phyloP scores from a whole-genome alignment of 2,888 invertebrate genomes.

The Alloscopus bannaensis region DNA sequence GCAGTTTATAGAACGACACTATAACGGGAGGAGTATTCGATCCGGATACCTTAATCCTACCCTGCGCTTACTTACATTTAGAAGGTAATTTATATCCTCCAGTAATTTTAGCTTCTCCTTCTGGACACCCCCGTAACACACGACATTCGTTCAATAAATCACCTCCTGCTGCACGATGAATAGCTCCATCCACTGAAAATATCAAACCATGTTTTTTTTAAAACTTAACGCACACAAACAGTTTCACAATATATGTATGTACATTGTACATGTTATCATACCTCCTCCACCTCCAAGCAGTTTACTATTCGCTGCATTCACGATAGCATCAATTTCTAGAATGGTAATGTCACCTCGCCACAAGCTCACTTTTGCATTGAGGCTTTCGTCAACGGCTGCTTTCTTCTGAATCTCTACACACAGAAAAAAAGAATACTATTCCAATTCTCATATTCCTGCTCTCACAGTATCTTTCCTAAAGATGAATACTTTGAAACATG shows the following conservation, averaged over 20 bases:
- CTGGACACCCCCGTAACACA: constrained; percentile 84
- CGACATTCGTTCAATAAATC: constrained; percentile 83
- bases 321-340: constrained; percentile 90
- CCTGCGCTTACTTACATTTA: constrained; percentile 90
- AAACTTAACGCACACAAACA: too few species aligned
- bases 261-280: constrained; percentile 9
- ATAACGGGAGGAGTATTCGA: too few species aligned
- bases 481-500: too few species aligned
- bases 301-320: constrained; percentile 90
- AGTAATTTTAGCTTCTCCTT: constrained; percentile 90
- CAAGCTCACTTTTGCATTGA: constrained; percentile 67
- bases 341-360: constrained; percentile 89
- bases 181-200: constrained; percentile 88
- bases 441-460: too few species aligned
- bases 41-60: too few species aligned
- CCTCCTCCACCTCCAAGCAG: constrained; percentile 87
- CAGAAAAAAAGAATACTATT: neutral
- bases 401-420: neutral
- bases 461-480: too few species aligned
- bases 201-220: constrained; percentile 21
- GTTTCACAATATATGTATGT: too few species aligned
- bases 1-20: too few species aligned
- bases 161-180: constrained; percentile 87
- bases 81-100: constrained; percentile 89
- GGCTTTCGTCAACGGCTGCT: constrained; percentile 8